A percentile compares a stretch with the other conserved stretches of the same genome.
Conservation (phyloP, 2,113 vertebrate species). For the Spea multiplicata region DNA sequence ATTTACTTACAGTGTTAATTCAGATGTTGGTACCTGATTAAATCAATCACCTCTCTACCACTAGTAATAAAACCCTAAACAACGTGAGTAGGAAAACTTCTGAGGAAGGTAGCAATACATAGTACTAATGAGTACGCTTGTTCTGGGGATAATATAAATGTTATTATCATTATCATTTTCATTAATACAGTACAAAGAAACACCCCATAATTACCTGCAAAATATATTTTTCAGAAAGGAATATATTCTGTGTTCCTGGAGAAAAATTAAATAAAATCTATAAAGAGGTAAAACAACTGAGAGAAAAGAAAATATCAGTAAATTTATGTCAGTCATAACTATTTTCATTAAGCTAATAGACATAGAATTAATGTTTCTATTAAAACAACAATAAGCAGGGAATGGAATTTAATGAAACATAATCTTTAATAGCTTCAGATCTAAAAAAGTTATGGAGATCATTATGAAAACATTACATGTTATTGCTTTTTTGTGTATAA, state of each 20-base stretch:
- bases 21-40: too few relatives aligned
- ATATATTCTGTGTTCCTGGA: background rate
- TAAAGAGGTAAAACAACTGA: constrained; percentile 12
- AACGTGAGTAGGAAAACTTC: too few relatives aligned
- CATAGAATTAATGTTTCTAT: constrained; percentile 53
- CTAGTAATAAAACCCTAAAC: too few relatives aligned
- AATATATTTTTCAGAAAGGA: background rate
- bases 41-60: too few relatives aligned
- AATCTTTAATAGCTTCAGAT: constrained; percentile 47
- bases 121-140: too few relatives aligned
- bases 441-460: constrained; percentile 51
- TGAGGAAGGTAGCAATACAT: too few relatives aligned
- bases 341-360: constrained; percentile 43
- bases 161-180: background rate
- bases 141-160: background rate
- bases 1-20: too few relatives aligned
- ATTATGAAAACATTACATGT: constrained; percentile 54
- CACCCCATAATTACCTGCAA: background rate
- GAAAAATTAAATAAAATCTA: constrained; percentile 13
- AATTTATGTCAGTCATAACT: background rate
- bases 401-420: constrained; percentile 52
- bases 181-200: background rate
- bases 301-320: constrained; percentile 15
- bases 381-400: constrained; percentile 51
- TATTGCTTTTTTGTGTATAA: constrained; percentile 53